Conservation (phyloP, 2,113 vertebrate species). For the Plecturocebus donacophilus region DNA sequence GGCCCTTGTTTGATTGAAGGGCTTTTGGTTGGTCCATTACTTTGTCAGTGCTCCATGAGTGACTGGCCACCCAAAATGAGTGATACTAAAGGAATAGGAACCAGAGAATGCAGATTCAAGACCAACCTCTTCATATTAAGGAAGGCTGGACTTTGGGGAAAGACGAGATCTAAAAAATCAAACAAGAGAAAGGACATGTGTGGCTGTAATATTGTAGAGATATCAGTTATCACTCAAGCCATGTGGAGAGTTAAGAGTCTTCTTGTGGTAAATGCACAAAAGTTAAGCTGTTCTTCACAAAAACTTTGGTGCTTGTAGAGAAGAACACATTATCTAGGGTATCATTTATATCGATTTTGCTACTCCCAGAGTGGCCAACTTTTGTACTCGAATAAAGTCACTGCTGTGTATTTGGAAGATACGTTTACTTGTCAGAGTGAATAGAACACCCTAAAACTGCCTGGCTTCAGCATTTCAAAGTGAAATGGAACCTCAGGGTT, state of each 20-base stretch:
- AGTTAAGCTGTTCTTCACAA: neutral
- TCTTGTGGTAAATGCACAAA: neutral
- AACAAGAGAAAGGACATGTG: neutral
- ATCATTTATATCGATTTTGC: neutral
- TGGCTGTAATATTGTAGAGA: neutral
- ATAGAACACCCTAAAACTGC: neutral
- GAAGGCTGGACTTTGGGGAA: neutral
- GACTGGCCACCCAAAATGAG: neutral
- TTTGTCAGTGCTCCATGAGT: neutral
- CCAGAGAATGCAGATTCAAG: neutral
- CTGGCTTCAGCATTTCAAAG: neutral
- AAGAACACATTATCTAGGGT: neutral
- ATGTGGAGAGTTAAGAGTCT: neutral
- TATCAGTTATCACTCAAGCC: neutral
- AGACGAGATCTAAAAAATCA: neutral
- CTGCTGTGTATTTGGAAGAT: neutral
- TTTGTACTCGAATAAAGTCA: conserved; percentile 18
- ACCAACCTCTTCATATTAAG: neutral
- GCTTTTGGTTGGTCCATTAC: conserved; percentile 26
- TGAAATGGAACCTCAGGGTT: conserved; percentile 15
- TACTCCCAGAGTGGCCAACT: neutral
- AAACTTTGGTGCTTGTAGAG: neutral
- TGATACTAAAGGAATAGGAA: neutral
- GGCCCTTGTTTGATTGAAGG: neutral
- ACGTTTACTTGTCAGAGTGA: neutral